These are phyloP conservation scores for Drosophila demipolita DNA, from an alignment of 2,888 invertebrate genomes.

Conservation along the genomic window DNA sequence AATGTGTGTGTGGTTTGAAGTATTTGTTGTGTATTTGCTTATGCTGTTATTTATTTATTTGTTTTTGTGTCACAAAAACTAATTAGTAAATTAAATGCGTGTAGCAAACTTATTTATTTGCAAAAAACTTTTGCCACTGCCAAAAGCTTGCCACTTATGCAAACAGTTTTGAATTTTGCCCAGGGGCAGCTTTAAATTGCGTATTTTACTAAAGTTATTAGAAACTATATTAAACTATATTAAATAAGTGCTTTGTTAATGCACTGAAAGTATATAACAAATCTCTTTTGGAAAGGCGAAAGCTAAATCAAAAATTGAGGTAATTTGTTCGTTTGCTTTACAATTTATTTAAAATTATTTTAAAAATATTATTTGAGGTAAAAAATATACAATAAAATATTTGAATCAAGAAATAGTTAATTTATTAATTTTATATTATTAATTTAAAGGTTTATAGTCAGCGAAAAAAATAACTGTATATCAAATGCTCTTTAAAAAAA, in stretches of 20 bases:
- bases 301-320: neutral
- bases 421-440: no score
- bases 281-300: neutral
- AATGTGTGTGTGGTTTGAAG: conserved; percentile 9
- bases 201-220: neutral
- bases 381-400: neutral
- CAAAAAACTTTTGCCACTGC: neutral
- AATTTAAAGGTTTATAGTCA: no score
- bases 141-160: conserved; percentile 2
- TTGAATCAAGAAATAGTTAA: neutral
- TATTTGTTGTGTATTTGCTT: conserved; percentile 18
- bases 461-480: neutral
- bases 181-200: neutral
- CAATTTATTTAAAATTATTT: neutral
- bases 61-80: conserved; percentile 30
- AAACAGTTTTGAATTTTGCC: conserved; percentile 9
- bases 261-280: neutral
- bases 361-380: neutral
- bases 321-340: no score
- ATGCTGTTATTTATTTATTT: conserved; percentile 44
- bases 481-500: neutral
- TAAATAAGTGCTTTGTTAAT: neutral
- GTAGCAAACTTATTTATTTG: conserved; percentile 13
- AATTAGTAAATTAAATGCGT: conserved; percentile 57
- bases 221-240: neutral